phyloP scores from a whole-genome alignment of 2,113 vertebrate genomes.

The Pyrgilauda ruficollis region DNA sequence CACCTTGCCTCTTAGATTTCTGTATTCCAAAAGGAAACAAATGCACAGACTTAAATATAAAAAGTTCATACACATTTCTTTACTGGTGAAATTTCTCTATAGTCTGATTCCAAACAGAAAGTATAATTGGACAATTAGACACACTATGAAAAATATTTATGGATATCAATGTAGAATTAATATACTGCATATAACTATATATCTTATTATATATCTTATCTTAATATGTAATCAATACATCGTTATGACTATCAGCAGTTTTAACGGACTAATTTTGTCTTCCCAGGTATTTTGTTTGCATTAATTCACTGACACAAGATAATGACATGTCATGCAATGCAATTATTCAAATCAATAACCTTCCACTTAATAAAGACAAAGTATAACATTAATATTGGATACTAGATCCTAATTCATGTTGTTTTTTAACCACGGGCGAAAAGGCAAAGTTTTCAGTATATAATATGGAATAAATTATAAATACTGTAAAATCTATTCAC shows the following conservation, averaged over 20 bases:
- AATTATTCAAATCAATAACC: slow-evolving; percentile 7
- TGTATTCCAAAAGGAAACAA: neutral
- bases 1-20: neutral
- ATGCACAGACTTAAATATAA: neutral
- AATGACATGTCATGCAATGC: neutral
- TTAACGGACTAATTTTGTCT: neutral
- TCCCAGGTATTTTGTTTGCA: neutral
- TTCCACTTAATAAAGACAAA: neutral
- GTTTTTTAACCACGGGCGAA: neutral
- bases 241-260: neutral
- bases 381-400: neutral
- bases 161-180: neutral
- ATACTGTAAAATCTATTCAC: neutral
- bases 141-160: neutral
- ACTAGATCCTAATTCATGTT: neutral
- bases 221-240: neutral
- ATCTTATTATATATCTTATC: neutral
- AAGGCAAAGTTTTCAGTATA: neutral
- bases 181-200: neutral
- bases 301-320: neutral
- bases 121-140: neutral
- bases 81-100: neutral
- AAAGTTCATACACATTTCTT: neutral
- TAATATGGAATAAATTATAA: neutral
- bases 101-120: neutral